Percentiles rank a stretch among this genome's conserved stretches.
Conservation (phyloP, 2,797 vertebrate species). For the Aphelocoma californica region DNA sequence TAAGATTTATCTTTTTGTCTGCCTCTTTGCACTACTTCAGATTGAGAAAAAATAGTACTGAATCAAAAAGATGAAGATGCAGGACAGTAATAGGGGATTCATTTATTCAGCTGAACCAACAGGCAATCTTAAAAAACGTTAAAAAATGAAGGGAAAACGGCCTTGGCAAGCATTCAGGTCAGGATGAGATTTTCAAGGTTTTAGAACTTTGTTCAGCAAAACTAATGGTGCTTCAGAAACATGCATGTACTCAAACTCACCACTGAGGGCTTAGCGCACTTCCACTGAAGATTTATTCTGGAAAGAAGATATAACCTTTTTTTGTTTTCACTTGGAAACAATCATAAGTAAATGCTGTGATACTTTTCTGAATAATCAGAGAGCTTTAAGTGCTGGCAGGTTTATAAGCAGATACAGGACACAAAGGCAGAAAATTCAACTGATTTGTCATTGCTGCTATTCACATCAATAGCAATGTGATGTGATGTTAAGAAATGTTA, state of each 20-base stretch:
- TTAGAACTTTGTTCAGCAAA: not conserved
- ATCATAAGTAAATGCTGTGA: not conserved
- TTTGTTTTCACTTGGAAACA: not conserved
- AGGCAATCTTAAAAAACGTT: not conserved
- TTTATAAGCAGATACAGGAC: not conserved
- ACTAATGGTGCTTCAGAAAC: not conserved
- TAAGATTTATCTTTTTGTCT: not conserved
- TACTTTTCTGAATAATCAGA: not conserved
- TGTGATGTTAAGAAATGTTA: not conserved
- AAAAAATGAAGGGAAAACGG: not conserved
- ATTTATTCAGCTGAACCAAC: not conserved
- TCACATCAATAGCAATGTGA: not conserved
- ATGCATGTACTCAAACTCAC: not conserved
- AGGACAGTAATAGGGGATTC: not conserved
- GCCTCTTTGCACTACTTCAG: not conserved
- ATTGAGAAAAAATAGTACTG: not conserved
- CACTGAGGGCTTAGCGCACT: not conserved
- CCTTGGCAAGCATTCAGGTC: not conserved
- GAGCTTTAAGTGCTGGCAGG: not conserved
- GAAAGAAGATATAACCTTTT: not conserved
- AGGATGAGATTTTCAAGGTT: not conserved
- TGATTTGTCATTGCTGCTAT: not conserved
- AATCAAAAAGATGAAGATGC: not conserved
- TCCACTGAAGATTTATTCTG: not conserved
- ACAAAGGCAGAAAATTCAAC: not conserved